These are phyloP conservation scores for Mycetomoellerius zeteki DNA, from an alignment of 1,140 invertebrate genomes.

Conservation along the genomic window DNA sequence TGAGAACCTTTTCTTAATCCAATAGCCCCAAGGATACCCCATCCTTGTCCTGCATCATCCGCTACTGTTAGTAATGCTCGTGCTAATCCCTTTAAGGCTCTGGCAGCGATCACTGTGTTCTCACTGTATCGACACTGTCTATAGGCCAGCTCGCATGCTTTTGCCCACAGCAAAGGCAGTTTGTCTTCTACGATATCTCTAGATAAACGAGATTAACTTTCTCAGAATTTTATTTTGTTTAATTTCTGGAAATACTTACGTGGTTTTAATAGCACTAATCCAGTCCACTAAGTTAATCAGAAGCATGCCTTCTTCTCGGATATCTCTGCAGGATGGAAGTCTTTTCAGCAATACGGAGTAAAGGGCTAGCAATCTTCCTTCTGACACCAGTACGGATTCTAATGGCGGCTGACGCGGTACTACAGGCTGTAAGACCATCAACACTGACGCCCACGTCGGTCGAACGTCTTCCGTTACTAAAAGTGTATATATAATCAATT, in stretches of 20 bases:
- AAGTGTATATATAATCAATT: slow-evolving; percentile 9
- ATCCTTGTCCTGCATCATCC: slow-evolving; percentile 88
- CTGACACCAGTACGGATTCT: slow-evolving; percentile 83
- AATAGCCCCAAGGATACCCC: slow-evolving; percentile 89
- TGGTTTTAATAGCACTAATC: slow-evolving; percentile 86
- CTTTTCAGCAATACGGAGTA: slow-evolving; percentile 86
- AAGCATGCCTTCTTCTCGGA: slow-evolving; percentile 86
- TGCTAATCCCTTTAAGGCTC: slow-evolving; percentile 86
- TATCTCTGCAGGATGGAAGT: slow-evolving; percentile 85
- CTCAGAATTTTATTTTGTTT: slow-evolving; percentile 17
- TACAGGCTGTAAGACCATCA: slow-evolving; percentile 84
- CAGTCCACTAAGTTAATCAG: slow-evolving; percentile 86
- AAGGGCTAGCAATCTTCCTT: slow-evolving; percentile 85
- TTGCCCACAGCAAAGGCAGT: slow-evolving; percentile 88
- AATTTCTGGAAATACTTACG: slow-evolving; percentile 77
- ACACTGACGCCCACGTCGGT: slow-evolving; percentile 85
- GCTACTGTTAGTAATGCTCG: slow-evolving; percentile 86
- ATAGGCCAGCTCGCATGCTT: slow-evolving; percentile 87
- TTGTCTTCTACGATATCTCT: slow-evolving; percentile 89
- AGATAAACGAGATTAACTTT: slow-evolving; percentile 64
- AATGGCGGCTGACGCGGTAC: slow-evolving; percentile 85
- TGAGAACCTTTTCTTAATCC: slow-evolving; percentile 89
- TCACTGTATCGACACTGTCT: slow-evolving; percentile 87
- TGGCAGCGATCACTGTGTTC: slow-evolving; percentile 84
- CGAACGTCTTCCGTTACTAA: slow-evolving; percentile 81